Conservation (phyloP, 2,797 vertebrate genomes). For the Channa striata region DNA sequence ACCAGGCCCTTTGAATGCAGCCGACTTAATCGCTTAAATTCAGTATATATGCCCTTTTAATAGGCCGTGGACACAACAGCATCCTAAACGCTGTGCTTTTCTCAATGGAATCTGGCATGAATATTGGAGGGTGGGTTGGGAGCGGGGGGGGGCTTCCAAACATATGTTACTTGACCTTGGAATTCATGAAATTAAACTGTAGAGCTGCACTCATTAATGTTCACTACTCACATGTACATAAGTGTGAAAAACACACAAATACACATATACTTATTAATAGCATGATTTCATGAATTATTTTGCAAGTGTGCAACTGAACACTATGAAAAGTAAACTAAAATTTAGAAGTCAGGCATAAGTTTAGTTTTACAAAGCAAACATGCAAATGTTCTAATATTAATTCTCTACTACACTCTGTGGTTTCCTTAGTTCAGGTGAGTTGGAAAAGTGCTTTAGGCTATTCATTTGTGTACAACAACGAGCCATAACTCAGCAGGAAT, state of each 20-base stretch:
- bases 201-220: conserved; percentile 19
- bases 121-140: not conserved
- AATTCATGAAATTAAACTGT: conserved; percentile 12
- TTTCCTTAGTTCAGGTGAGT: conserved; percentile 20
- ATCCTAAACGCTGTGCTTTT: conserved; percentile 27
- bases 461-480: conserved; percentile 33
- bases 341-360: conserved; percentile 10
- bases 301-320: conserved; percentile 21
- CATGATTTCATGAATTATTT: conserved; percentile 38
- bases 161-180: conserved; percentile 1
- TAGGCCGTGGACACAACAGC: conserved; percentile 26
- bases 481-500: conserved; percentile 54
- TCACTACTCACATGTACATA: not conserved
- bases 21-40: conserved; percentile 22
- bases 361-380: conserved; percentile 1
- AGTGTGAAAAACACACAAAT: not conserved
- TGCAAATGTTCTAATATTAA: not conserved
- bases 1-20: conserved; percentile 53
- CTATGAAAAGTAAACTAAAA: not conserved
- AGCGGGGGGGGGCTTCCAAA: no score
- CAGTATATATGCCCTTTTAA: conserved; percentile 11
- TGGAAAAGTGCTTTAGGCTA: not conserved
- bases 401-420: not conserved
- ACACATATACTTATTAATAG: not conserved
- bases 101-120: conserved; percentile 16